Conservation (phyloP, 2,888 invertebrate genomes). For the Drosophila monieri region DNA sequence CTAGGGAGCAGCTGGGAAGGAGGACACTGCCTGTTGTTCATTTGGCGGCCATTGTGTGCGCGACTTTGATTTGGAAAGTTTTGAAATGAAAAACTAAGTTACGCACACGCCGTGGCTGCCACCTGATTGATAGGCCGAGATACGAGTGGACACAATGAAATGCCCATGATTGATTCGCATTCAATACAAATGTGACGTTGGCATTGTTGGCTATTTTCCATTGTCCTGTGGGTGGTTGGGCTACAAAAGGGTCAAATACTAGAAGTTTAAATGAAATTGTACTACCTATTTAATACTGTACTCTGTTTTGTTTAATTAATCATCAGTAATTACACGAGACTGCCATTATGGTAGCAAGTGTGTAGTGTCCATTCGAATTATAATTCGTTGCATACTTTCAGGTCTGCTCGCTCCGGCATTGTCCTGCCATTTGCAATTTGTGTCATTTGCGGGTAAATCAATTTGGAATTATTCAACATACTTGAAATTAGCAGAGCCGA, state of each 20-base stretch:
- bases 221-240: not conserved
- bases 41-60: constrained; percentile 60
- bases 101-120: constrained; percentile 53
- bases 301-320: not conserved
- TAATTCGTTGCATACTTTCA: constrained; percentile 5
- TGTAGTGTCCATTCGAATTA: not conserved
- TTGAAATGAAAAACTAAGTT: constrained; percentile 61
- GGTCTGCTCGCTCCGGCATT: not conserved
- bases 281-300: no score
- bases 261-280: constrained; percentile 3
- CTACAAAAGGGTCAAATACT: constrained; percentile 27
- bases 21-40: constrained; percentile 22
- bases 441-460: not conserved
- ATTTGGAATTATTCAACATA: constrained; percentile 8
- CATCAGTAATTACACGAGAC: not conserved
- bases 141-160: constrained; percentile 36
- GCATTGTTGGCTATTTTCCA: constrained; percentile 23
- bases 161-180: constrained; percentile 68
- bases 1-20: not conserved
- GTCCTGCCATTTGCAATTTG: constrained; percentile 2
- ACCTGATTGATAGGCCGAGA: constrained; percentile 60
- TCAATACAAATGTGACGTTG: constrained; percentile 32
- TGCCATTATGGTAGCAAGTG: not conserved
- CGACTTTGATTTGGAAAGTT: constrained; percentile 69
- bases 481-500: not conserved